Evolutionary conservation across 2,888 invertebrate species (phyloP).

Genomic region (Mycogona germanica): DNA sequence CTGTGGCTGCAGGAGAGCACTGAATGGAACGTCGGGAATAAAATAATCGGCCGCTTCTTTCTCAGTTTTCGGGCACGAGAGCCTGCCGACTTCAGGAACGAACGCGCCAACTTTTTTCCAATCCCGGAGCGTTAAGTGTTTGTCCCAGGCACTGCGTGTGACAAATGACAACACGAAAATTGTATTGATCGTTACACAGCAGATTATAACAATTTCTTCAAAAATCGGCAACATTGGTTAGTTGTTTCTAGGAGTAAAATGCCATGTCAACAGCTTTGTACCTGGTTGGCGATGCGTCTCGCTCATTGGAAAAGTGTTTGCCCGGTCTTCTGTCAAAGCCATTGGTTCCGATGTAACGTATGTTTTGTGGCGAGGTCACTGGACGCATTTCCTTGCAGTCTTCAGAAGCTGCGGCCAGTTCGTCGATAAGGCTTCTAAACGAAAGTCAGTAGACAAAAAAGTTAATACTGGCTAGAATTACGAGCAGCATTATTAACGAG

Average conservation of each 20-base stretch:
- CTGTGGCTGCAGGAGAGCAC: conserved; percentile 27
- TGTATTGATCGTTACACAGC: not conserved
- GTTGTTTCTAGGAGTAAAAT: too few species aligned
- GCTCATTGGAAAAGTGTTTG: too few species aligned
- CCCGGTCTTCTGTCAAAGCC: not conserved
- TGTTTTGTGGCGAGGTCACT: too few species aligned
- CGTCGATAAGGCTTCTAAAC: conserved; percentile 16
- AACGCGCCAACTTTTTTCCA: conserved; percentile 31
- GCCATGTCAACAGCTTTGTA: too few species aligned
- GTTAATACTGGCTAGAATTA: not conserved
- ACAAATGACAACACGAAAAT: conserved; percentile 22
- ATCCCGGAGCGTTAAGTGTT: conserved; percentile 25
- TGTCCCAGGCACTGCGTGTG: conserved; percentile 23
- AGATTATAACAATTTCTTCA: not conserved
- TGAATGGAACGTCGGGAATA: conserved; percentile 30
- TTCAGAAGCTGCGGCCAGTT: conserved; percentile 19
- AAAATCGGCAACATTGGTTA: too few species aligned
- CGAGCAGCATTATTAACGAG: too few species aligned
- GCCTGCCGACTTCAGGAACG: conserved; percentile 23
- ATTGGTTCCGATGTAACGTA: too few species aligned
- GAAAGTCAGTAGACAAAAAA: not conserved
- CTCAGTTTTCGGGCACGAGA: conserved; percentile 25
- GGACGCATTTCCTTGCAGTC: too few species aligned
- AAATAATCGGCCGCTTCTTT: conserved; percentile 17
- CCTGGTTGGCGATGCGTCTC: not conserved